Evolutionary conservation across 2,797 vertebrate genomes (phyloP).

Genomic region (Malurus splendens): DNA sequence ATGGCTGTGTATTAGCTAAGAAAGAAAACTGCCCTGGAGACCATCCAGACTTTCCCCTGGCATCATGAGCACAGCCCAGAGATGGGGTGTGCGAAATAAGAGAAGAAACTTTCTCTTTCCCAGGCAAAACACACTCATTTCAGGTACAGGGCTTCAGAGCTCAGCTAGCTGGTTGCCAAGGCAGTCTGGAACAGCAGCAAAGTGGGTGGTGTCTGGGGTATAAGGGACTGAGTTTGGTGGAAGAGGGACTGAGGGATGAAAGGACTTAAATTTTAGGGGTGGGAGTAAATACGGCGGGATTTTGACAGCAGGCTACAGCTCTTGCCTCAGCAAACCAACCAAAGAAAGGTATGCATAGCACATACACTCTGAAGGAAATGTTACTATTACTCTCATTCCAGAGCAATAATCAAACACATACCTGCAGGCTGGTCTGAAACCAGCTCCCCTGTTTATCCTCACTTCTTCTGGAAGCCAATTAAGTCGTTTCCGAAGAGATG

Average conservation of each 20-base stretch:
- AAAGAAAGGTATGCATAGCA: not conserved
- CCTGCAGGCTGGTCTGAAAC: not conserved
- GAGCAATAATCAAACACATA: not conserved
- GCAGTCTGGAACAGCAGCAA: not conserved
- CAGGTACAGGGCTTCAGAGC: not conserved
- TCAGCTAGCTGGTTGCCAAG: not conserved
- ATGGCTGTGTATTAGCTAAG: not conserved
- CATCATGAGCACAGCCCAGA: not conserved
- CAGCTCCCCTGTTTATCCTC: not conserved
- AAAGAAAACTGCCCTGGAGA: not conserved
- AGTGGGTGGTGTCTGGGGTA: not conserved
- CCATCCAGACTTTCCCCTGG: not conserved
- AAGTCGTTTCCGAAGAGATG: slow-evolving; percentile 25
- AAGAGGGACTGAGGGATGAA: not conserved
- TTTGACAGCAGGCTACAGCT: not conserved
- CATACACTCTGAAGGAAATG: not conserved
- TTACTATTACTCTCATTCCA: not conserved
- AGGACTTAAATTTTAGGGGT: not conserved
- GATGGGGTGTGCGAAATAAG: not conserved
- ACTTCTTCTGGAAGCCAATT: slow-evolving; percentile 42
- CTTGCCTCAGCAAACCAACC: not conserved
- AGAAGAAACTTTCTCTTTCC: not conserved
- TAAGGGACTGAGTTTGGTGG: not conserved
- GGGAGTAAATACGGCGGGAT: not conserved
- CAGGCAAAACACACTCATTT: not conserved